Evolutionary conservation across 2,888 invertebrate genomes (phyloP).

Genomic region (Nomada fabriciana): DNA sequence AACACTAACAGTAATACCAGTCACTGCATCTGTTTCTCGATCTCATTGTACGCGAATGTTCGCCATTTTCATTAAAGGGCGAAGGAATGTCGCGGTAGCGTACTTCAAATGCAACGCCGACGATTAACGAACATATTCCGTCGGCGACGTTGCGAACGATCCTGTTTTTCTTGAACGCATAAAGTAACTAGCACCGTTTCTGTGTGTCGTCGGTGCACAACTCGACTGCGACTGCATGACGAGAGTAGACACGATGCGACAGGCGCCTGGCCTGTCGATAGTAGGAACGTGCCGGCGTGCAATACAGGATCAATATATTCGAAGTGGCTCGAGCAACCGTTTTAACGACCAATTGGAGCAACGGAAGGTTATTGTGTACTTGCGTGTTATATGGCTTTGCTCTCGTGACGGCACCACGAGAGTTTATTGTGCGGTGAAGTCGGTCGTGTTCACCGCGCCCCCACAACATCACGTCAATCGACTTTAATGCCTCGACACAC

Average conservation of each 20-base stretch:
- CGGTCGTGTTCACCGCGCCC: slow-evolving; percentile 75
- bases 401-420: slow-evolving; percentile 41
- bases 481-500: slow-evolving; percentile 64
- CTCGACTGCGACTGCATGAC: not conserved
- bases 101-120: not conserved
- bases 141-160: not conserved
- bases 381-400: slow-evolving; percentile 57
- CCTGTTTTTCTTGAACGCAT: not conserved
- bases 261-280: slow-evolving; percentile 49
- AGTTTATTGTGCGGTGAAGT: slow-evolving; percentile 72
- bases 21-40: too few relatives aligned
- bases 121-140: not conserved
- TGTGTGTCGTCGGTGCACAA: not conserved
- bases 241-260: slow-evolving; percentile 8
- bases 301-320: slow-evolving; percentile 67
- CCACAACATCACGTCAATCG: slow-evolving; percentile 78
- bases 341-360: slow-evolving; percentile 71
- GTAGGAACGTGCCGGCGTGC: slow-evolving; percentile 58
- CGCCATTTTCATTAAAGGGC: too few relatives aligned
- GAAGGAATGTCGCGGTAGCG: too few relatives aligned
- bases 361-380: slow-evolving; percentile 70
- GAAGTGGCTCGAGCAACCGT: slow-evolving; percentile 66
- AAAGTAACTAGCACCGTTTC: not conserved
- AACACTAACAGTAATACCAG: too few relatives aligned
- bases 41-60: too few relatives aligned